Conservation (phyloP, 2,113 vertebrate species). For the Chlamydotis undulata region DNA sequence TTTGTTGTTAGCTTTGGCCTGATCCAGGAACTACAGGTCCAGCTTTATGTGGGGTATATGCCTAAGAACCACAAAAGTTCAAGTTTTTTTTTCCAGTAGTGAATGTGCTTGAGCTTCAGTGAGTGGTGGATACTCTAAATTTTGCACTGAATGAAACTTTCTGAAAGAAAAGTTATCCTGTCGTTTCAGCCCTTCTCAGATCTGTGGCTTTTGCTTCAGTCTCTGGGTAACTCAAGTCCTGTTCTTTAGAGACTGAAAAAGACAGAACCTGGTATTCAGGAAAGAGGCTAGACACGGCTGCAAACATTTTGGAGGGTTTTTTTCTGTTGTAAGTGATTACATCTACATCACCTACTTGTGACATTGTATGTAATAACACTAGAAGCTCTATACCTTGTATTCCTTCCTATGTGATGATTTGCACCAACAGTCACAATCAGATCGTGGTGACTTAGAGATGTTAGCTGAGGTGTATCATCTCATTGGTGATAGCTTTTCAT, state of each 20-base stretch:
- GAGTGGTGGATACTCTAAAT: not conserved
- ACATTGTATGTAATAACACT: not conserved
- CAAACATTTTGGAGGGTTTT: not conserved
- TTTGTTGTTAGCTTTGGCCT: not conserved
- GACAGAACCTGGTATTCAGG: not conserved
- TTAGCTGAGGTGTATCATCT: not conserved
- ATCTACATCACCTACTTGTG: not conserved
- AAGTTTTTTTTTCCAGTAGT: not conserved
- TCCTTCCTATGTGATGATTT: not conserved
- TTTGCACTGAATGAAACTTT: not conserved
- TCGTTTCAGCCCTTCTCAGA: not conserved
- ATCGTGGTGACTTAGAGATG: not conserved
- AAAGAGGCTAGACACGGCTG: not conserved
- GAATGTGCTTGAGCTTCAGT: not conserved
- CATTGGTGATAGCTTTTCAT: not conserved
- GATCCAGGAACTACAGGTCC: not conserved
- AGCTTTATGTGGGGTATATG: not conserved
- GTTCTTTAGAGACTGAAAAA: not conserved
- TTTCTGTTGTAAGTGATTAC: not conserved
- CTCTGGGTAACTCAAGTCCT: not conserved
- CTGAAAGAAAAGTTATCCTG: not conserved
- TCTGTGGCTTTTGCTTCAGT: not conserved
- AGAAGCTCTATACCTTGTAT: accelerated
- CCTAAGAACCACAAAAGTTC: not conserved
- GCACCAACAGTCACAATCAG: not conserved